These are phyloP conservation scores for Cyprinus carpio DNA, from an alignment of 2,113 vertebrate species.

Conservation along the genomic window DNA sequence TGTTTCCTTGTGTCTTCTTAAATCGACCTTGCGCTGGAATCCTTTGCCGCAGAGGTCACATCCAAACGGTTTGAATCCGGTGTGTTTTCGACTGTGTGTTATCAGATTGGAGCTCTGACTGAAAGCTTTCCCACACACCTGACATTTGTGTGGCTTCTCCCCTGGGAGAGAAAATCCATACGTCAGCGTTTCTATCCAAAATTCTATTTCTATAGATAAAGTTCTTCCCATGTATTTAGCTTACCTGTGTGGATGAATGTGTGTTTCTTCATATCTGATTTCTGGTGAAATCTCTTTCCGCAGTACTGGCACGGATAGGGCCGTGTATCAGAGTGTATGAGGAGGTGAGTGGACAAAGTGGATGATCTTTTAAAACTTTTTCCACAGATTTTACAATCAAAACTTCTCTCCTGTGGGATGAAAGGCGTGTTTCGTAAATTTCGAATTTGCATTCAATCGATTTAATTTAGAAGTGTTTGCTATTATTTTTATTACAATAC, in stretches of 20 bases:
- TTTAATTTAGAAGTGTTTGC: neutral
- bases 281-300: slow-evolving; percentile 98
- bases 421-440: neutral
- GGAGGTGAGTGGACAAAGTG: slow-evolving; percentile 93
- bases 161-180: slow-evolving; percentile 73
- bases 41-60: slow-evolving; percentile 96
- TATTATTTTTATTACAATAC: neutral
- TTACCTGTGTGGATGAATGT: slow-evolving; percentile 97
- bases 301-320: slow-evolving; percentile 98
- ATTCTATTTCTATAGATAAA: neutral
- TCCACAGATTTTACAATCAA: slow-evolving; percentile 98
- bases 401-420: slow-evolving; percentile 88
- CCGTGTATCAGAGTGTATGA: slow-evolving; percentile 96
- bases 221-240: neutral
- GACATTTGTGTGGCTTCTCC: slow-evolving; percentile 98
- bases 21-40: slow-evolving; percentile 96
- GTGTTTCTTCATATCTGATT: slow-evolving; percentile 99
- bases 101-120: slow-evolving; percentile 99
- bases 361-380: slow-evolving; percentile 98
- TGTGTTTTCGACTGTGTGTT: slow-evolving; percentile 98
- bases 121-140: slow-evolving; percentile 99
- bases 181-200: neutral
- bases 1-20: slow-evolving; percentile 93
- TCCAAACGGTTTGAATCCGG: slow-evolving; percentile 96
- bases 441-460: neutral